Percentiles rank a stretch among this genome's conserved stretches.
Evolutionary conservation across 2,113 vertebrate genomes (phyloP).

Genomic region (Myocastor coypus): DNA sequence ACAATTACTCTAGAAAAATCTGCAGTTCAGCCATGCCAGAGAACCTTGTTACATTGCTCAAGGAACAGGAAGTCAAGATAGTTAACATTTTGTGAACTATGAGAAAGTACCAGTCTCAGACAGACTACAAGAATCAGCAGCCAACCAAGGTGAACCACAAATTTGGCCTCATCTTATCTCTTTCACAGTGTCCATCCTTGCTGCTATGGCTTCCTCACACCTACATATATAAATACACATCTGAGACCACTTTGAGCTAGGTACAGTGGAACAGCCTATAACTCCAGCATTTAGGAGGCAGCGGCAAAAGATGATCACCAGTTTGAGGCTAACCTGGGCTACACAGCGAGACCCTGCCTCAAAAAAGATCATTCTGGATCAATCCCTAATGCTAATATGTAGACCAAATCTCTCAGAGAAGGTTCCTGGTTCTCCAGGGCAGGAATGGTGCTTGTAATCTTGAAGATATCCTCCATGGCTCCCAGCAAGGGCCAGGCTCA

Average conservation of each 20-base stretch:
- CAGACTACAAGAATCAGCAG: background rate
- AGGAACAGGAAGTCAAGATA: background rate
- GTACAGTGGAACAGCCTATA: background rate
- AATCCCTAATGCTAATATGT: background rate
- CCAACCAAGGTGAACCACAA: background rate
- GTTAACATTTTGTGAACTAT: background rate
- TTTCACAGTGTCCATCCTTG: background rate
- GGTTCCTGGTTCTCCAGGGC: background rate
- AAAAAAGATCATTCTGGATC: background rate
- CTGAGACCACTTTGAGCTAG: background rate
- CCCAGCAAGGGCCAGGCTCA: constrained; percentile 15
- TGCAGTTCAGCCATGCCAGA: background rate
- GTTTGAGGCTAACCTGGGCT: background rate
- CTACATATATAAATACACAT: background rate
- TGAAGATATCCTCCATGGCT: background rate
- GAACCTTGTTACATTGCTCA: background rate
- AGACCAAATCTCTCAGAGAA: background rate
- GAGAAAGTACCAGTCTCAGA: background rate
- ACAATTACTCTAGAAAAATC: background rate
- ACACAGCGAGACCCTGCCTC: background rate
- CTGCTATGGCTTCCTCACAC: background rate
- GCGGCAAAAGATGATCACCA: background rate
- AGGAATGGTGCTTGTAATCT: background rate
- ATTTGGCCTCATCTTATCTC: background rate
- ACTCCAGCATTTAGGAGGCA: background rate